Conservation (phyloP, 2,113 vertebrate species). For the Hassar affinis region DNA sequence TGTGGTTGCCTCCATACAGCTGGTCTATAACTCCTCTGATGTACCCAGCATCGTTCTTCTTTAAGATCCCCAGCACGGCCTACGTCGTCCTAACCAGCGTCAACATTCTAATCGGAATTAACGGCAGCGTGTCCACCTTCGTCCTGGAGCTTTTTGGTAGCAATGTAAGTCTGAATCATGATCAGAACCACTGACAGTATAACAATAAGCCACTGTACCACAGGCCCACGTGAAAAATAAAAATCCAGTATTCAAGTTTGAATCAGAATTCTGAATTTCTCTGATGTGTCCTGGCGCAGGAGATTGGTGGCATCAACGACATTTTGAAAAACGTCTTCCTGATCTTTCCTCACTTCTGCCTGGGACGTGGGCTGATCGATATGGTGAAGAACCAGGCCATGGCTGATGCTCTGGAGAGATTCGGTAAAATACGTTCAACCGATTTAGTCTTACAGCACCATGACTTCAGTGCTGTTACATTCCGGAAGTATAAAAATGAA, state of each 20-base stretch:
- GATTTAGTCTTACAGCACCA: background rate
- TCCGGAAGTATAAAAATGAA: background rate
- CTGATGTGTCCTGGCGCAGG: conserved; percentile 68
- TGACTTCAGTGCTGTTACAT: background rate
- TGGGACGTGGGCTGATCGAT: conserved; percentile 94
- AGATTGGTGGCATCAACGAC: conserved; percentile 92
- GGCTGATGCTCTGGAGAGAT: conserved; percentile 94
- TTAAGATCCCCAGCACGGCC: conserved; percentile 97
- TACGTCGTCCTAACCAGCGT: conserved; percentile 96
- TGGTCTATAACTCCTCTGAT: conserved; percentile 99
- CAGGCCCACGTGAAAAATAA: background rate
- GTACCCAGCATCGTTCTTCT: conserved; percentile 98
- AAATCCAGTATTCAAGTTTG: background rate
- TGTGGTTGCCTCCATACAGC: conserved; percentile 64
- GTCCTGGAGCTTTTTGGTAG: conserved; percentile 94
- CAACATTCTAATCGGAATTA: conserved; percentile 98
- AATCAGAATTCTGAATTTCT: background rate
- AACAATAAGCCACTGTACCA: background rate
- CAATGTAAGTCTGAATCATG: conserved; percentile 75
- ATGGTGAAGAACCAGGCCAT: conserved; percentile 99
- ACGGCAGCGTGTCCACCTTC: conserved; percentile 95
- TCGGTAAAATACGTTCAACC: conserved; percentile 75
- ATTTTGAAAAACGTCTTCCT: conserved; percentile 97
- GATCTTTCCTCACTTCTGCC: conserved; percentile 97
- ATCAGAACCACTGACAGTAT: background rate